Evolutionary conservation across 2,888 invertebrate genomes (phyloP).

Genomic region (Lasioglossum vierecki): DNA sequence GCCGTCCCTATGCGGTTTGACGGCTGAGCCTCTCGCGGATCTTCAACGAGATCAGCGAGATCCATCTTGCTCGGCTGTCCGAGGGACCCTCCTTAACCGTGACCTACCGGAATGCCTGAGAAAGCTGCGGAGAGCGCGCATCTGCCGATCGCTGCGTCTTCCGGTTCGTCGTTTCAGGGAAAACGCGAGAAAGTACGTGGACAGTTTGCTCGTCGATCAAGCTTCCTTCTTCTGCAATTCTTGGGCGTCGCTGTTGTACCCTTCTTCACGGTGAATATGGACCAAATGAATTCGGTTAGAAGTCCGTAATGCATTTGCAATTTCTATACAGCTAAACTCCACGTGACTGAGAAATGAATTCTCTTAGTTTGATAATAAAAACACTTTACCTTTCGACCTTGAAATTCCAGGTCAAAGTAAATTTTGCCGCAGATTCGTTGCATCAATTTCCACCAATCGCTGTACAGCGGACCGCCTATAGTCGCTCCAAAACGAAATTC

Average conservation of each 20-base stretch:
- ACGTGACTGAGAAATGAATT: too few relatives aligned
- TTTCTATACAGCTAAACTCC: too few relatives aligned
- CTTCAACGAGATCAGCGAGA: slow-evolving; percentile 68
- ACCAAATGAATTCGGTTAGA: background rate
- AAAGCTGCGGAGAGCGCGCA: slow-evolving; percentile 51
- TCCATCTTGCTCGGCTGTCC: slow-evolving; percentile 51
- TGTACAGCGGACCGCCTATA: background rate
- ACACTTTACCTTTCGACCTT: too few relatives aligned
- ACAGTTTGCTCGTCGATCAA: background rate
- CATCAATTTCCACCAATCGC: too few relatives aligned
- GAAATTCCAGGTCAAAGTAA: too few relatives aligned
- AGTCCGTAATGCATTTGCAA: too few relatives aligned
- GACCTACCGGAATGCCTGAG: slow-evolving; percentile 71
- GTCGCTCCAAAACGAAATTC: background rate
- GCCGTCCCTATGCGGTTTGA: slow-evolving; percentile 55
- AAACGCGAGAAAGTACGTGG: background rate
- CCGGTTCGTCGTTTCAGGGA: slow-evolving; percentile 52
- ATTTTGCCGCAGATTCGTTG: too few relatives aligned
- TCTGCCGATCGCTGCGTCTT: slow-evolving; percentile 54
- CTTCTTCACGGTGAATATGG: background rate
- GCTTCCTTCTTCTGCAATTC: background rate
- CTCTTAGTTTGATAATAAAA: too few relatives aligned
- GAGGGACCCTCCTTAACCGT: slow-evolving; percentile 58
- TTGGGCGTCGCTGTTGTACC: background rate
- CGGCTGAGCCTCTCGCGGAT: slow-evolving; percentile 60